Percentiles rank a stretch among this genome's conserved stretches.
phyloP scores from a whole-genome alignment of 23 tunicate species.

The Ciona savignyi region DNA sequence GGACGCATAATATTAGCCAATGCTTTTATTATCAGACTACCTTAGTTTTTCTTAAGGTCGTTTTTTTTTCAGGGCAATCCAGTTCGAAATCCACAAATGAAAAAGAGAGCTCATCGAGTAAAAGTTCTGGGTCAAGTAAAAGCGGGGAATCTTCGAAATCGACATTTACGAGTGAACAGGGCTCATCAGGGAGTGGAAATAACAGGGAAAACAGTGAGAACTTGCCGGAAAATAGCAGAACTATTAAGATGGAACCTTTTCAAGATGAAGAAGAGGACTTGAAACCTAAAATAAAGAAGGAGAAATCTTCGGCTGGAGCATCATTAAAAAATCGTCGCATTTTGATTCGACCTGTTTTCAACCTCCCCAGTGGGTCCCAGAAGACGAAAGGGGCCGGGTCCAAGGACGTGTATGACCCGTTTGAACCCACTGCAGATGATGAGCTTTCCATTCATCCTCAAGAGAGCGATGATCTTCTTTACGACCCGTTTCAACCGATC shows the following conservation, averaged over 20 bases:
- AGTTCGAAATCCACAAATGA: neutral
- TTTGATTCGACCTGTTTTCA: slow-evolving; percentile 41
- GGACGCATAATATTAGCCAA: too few species aligned
- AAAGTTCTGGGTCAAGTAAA: neutral
- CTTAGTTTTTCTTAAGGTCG: too few species aligned
- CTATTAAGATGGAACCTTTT: neutral
- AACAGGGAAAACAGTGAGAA: neutral
- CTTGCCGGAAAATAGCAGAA: neutral
- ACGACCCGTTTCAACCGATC: slow-evolving; percentile 90
- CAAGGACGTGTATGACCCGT: slow-evolving; percentile 37
- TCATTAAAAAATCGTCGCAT: slow-evolving; percentile 7
- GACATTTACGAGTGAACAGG: neutral
- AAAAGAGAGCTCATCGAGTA: neutral
- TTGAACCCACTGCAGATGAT: slow-evolving; percentile 36
- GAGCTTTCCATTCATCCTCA: slow-evolving; percentile 3
- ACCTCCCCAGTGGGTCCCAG: slow-evolving; percentile 26
- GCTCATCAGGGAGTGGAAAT: neutral
- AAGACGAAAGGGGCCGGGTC: neutral
- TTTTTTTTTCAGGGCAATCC: neutral
- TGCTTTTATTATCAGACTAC: too few species aligned
- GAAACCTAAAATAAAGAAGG: neutral
- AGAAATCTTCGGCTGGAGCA: neutral
- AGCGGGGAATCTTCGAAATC: neutral
- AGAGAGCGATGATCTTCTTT: slow-evolving; percentile 14
- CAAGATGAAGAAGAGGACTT: neutral